Percentiles rank a stretch among this genome's conserved stretches.
Conservation (phyloP, 1,140 invertebrate genomes). For the Oreohelix idahoensis region DNA sequence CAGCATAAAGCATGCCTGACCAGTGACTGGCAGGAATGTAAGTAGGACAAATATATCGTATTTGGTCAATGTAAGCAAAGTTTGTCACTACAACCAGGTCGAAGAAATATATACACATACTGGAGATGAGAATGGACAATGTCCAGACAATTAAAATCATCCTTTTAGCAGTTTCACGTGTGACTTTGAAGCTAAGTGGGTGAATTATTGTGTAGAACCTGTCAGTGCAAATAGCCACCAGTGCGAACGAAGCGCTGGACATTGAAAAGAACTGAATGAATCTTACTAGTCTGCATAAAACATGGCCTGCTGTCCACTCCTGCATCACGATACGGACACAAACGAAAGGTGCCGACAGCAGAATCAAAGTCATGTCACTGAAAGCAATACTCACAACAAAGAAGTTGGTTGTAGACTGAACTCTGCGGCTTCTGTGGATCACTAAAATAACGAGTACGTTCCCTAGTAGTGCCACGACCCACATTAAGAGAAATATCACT, state of each 20-base stretch:
- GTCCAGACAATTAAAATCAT: conserved; percentile 56
- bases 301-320: conserved; percentile 54
- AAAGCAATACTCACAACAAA: conserved; percentile 61
- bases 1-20: conserved; percentile 48
- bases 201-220: conserved; percentile 67
- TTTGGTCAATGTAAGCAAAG: neutral
- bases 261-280: conserved; percentile 55
- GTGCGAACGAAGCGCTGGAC: conserved; percentile 49
- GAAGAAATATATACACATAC: conserved; percentile 57
- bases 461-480: conserved; percentile 52
- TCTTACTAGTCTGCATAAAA: conserved; percentile 59
- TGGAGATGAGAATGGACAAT: conserved; percentile 43
- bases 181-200: conserved; percentile 67
- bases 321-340: conserved; percentile 45
- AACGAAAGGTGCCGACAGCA: conserved; percentile 53
- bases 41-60: conserved; percentile 45
- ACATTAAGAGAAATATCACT: conserved; percentile 50
- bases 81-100: conserved; percentile 14
- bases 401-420: conserved; percentile 69
- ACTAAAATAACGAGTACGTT: conserved; percentile 66
- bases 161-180: conserved; percentile 60
- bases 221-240: conserved; percentile 60
- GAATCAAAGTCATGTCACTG: conserved; percentile 51
- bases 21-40: conserved; percentile 46
- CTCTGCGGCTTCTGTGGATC: conserved; percentile 58